A percentile compares a stretch with the other conserved stretches of the same genome.
Evolutionary conservation across 1,140 invertebrate species (phyloP).

Genomic region (Psilanteris sp.): DNA sequence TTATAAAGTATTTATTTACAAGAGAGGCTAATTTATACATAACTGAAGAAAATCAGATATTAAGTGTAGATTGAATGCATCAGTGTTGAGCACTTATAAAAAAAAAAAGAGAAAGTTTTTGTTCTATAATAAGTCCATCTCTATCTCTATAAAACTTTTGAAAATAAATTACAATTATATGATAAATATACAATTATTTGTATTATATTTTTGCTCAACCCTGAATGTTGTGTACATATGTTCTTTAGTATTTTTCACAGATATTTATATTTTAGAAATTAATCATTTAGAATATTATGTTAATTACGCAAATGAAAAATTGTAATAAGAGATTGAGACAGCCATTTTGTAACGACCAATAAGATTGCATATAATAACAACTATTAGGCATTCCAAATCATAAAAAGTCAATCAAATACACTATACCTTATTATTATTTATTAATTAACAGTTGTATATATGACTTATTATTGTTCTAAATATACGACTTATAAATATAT

Average conservation of each 20-base stretch:
- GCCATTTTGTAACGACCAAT: slow-evolving; percentile 66
- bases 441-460: slow-evolving; percentile 75
- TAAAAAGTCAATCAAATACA: slow-evolving; percentile 71
- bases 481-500: slow-evolving; percentile 55
- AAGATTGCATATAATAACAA: slow-evolving; percentile 65
- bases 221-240: slow-evolving; percentile 30
- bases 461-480: slow-evolving; percentile 71
- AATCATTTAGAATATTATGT: slow-evolving; percentile 14
- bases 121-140: neutral
- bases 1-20: slow-evolving; percentile 15
- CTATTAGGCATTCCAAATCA: slow-evolving; percentile 76
- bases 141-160: too few relatives aligned
- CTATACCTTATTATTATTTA: slow-evolving; percentile 69
- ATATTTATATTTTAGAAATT: slow-evolving; percentile 29
- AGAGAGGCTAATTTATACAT: slow-evolving; percentile 28
- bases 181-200: slow-evolving; percentile 19
- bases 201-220: slow-evolving; percentile 18
- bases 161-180: slow-evolving; percentile 15
- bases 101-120: too few relatives aligned
- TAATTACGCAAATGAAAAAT: slow-evolving; percentile 32
- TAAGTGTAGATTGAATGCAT: slow-evolving; percentile 8
- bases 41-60: slow-evolving; percentile 16
- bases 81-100: slow-evolving; percentile 16
- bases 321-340: slow-evolving; percentile 70
- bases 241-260: slow-evolving; percentile 23